Percentiles rank a stretch among this genome's conserved stretches.
Evolutionary conservation across 2,888 invertebrate genomes (phyloP).

Genomic region (Plebejus melissa): DNA sequence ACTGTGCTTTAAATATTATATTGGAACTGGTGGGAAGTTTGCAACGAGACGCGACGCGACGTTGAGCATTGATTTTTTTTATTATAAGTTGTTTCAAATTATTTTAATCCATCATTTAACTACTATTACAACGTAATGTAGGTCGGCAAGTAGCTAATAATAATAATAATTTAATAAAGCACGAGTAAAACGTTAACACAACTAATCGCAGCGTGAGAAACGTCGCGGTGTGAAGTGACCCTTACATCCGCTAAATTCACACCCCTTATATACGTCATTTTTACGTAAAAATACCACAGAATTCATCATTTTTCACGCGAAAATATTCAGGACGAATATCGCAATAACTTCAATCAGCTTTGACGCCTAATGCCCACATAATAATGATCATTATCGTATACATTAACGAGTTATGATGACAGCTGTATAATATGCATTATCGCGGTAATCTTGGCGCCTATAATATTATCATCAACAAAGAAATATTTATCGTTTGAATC

Average conservation of each 20-base stretch:
- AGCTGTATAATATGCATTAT: constrained; percentile 17
- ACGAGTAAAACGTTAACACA: no score
- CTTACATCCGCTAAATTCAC: neutral
- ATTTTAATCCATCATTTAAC: no score
- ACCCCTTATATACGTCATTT: neutral
- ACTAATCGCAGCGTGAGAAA: no score
- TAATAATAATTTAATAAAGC: no score
- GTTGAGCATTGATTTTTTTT: no score
- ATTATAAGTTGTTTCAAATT: no score
- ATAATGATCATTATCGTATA: constrained; percentile 19
- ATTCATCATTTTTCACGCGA: neutral
- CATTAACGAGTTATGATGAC: constrained; percentile 8
- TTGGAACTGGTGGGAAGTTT: no score
- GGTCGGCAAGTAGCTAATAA: no score
- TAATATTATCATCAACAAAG: constrained; percentile 17
- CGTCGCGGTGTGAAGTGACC: neutral
- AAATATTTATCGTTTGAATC: constrained; percentile 20
- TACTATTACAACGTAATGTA: no score
- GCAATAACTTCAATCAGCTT: neutral
- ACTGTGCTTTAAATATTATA: no score
- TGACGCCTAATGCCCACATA: neutral
- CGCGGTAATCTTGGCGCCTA: constrained; percentile 22
- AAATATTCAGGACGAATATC: neutral
- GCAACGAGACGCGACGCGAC: no score
- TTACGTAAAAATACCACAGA: neutral